Conservation (phyloP, 2,888 invertebrate genomes). For the Cephus spinipes region DNA sequence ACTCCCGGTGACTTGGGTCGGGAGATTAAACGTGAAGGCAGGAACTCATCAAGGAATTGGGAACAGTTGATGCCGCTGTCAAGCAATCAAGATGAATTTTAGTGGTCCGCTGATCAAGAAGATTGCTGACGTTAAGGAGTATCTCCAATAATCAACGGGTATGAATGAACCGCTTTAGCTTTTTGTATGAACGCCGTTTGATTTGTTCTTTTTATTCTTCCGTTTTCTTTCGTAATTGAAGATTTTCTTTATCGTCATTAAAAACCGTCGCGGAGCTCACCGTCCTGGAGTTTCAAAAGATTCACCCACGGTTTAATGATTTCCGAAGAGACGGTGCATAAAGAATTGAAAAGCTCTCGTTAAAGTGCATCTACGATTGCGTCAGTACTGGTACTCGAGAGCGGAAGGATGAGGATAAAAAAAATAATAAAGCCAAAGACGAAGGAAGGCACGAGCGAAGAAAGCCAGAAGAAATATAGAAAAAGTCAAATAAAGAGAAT, state of each 20-base stretch:
- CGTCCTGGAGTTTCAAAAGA: neutral
- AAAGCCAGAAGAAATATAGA: neutral
- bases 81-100: neutral
- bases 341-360: neutral
- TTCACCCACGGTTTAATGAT: neutral
- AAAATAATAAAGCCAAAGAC: slow-evolving; percentile 6
- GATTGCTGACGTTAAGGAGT: neutral
- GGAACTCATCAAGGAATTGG: neutral
- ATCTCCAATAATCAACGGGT: neutral
- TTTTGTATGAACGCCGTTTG: neutral
- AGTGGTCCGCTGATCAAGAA: neutral
- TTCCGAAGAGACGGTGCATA: neutral
- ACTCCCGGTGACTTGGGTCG: neutral
- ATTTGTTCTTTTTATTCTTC: neutral
- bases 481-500: neutral
- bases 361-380: neutral
- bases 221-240: neutral
- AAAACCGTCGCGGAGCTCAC: neutral
- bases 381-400: neutral
- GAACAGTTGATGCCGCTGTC: too few relatives aligned
- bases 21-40: neutral
- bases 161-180: neutral
- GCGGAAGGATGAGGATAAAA: neutral
- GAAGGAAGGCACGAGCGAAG: slow-evolving; percentile 23
- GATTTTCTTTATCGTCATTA: neutral